A percentile compares a stretch with the other conserved stretches of the same genome.
These are phyloP conservation scores for Phalacrocorax pelagicus DNA, from an alignment of 2,113 vertebrate species.

Conservation along the genomic window DNA sequence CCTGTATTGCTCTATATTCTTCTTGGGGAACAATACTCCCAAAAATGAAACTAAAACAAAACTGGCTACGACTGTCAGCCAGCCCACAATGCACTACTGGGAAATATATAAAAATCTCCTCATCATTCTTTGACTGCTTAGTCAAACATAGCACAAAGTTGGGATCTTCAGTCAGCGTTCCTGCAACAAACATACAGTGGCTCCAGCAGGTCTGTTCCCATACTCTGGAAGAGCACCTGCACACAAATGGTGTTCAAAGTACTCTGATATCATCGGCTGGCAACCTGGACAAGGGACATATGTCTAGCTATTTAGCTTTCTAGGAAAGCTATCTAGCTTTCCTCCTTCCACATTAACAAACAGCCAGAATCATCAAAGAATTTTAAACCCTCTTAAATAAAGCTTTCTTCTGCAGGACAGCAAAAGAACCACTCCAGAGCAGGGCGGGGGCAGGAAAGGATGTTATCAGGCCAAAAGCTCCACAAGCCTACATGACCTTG, in stretches of 20 bases:
- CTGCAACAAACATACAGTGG: background rate
- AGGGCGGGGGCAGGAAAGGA: background rate
- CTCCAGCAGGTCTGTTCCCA: background rate
- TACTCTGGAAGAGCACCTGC: background rate
- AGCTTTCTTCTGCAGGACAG: background rate
- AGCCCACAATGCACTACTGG: background rate
- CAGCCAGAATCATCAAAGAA: background rate
- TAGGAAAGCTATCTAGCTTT: background rate
- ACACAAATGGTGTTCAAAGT: background rate
- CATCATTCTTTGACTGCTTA: background rate
- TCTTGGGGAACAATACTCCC: background rate
- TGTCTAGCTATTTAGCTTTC: background rate
- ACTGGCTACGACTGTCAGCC: background rate
- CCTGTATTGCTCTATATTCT: background rate
- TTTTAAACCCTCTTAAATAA: background rate
- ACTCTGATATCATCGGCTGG: background rate
- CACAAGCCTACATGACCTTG: background rate
- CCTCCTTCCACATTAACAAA: background rate
- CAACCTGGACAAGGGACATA: background rate
- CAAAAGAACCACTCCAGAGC: background rate
- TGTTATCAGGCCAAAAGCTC: background rate
- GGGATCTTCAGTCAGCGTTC: background rate
- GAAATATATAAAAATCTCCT: too few species aligned
- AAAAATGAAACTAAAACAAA: background rate
- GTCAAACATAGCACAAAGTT: background rate